phyloP scores from a whole-genome alignment of 2,888 invertebrate species.

The Rhagium mordax region DNA sequence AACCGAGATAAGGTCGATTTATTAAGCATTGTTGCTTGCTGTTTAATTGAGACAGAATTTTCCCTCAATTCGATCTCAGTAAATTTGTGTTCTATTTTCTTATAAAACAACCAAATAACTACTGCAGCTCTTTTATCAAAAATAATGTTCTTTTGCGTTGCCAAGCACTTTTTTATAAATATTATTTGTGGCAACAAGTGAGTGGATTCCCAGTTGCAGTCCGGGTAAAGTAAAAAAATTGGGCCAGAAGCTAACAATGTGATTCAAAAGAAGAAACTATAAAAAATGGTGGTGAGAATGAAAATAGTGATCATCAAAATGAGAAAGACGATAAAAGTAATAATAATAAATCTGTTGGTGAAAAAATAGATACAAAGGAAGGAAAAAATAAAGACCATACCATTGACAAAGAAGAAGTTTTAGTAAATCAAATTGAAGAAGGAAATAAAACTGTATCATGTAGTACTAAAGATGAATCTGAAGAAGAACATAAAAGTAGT shows the following conservation, averaged over 20 bases:
- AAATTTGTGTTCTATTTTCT: no score
- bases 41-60: no score
- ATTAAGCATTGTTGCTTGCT: not conserved
- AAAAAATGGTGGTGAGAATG: not conserved
- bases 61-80: no score
- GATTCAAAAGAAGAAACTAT: not conserved
- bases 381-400: not conserved
- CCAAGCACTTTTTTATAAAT: no score
- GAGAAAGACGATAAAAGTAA: not conserved
- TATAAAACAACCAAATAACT: no score
- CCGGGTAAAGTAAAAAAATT: no score
- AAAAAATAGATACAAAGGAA: not conserved
- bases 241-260: no score
- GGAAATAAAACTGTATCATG: not conserved
- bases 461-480: not conserved
- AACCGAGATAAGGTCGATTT: no score
- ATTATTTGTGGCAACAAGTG: no score
- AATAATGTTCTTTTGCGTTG: no score
- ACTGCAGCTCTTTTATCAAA: no score
- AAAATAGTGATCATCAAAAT: not conserved
- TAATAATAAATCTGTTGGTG: not conserved
- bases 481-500: not conserved
- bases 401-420: not conserved
- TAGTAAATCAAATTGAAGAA: not conserved
- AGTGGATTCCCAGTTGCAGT: no score